Conservation (phyloP, 1,140 invertebrate genomes). For the Atta colombica region DNA sequence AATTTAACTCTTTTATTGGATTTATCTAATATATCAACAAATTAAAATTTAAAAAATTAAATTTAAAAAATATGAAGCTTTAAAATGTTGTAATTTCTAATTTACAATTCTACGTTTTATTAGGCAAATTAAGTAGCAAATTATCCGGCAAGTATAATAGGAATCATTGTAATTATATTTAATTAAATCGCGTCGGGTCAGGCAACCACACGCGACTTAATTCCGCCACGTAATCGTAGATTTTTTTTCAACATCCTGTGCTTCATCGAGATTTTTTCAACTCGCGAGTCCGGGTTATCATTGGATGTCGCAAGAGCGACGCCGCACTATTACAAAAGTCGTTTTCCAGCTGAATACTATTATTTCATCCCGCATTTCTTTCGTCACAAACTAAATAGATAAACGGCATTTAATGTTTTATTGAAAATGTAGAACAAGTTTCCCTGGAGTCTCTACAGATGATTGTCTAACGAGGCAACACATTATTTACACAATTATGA, state of each 20-base stretch:
- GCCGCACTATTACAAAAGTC: constrained; percentile 37
- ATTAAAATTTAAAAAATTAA: neutral
- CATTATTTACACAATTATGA: neutral
- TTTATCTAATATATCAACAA: neutral
- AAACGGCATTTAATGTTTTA: constrained; percentile 12
- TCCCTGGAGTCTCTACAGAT: neutral
- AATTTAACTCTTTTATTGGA: neutral
- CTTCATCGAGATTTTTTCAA: constrained; percentile 14
- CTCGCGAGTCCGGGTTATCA: constrained; percentile 44
- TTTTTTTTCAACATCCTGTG: constrained; percentile 32
- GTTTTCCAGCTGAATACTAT: constrained; percentile 3
- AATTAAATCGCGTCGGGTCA: constrained; percentile 53
- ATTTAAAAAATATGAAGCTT: neutral
- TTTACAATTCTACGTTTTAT: neutral
- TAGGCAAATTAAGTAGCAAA: neutral
- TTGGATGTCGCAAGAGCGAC: constrained; percentile 3
- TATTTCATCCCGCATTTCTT: constrained; percentile 41
- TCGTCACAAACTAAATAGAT: neutral
- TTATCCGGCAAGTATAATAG: neutral
- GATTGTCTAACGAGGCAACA: neutral
- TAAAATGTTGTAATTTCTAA: neutral
- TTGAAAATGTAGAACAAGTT: constrained; percentile 7
- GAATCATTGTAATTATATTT: constrained; percentile 26
- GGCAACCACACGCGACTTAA: constrained; percentile 52
- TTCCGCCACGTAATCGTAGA: constrained; percentile 35